phyloP scores from a whole-genome alignment of 2,797 vertebrate species.

The Rhynchonycteris naso region DNA sequence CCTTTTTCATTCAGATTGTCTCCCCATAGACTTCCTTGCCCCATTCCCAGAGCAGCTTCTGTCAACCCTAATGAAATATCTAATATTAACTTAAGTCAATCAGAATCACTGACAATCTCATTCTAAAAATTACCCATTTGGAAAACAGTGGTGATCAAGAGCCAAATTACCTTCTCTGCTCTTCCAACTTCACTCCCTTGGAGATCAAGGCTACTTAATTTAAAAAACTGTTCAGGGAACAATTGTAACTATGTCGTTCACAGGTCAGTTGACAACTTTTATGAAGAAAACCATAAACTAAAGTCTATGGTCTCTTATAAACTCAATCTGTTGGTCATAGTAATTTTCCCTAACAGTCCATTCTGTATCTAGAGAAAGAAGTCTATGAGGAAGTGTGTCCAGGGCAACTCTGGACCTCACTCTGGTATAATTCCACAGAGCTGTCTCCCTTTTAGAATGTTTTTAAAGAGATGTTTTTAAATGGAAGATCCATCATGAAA shows the following conservation, averaged over 20 bases:
- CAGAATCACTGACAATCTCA: slow-evolving; percentile 47
- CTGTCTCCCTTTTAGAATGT: background rate
- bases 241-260: background rate
- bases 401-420: background rate
- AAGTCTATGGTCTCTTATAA: background rate
- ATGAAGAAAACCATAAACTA: background rate
- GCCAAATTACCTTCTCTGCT: slow-evolving; percentile 66
- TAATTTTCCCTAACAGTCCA: background rate
- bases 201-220: slow-evolving; percentile 28
- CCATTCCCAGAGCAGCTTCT: slow-evolving; percentile 16
- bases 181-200: slow-evolving; percentile 22
- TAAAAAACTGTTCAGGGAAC: background rate
- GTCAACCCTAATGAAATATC: slow-evolving; percentile 61
- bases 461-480: background rate
- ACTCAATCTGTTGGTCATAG: background rate
- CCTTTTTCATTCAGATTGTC: slow-evolving; percentile 5
- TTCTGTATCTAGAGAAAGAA: slow-evolving; percentile 9
- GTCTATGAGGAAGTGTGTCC: background rate
- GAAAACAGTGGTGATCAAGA: slow-evolving; percentile 49
- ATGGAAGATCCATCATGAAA: background rate
- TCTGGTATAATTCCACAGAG: background rate
- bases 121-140: slow-evolving; percentile 65
- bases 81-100: slow-evolving; percentile 56
- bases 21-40: background rate
- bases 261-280: background rate